A percentile compares a stretch with the other conserved stretches of the same genome.
Evolutionary conservation across 92 coral and sea anemone species (phyloP).

Genomic region (Scolanthus callimorphus): DNA sequence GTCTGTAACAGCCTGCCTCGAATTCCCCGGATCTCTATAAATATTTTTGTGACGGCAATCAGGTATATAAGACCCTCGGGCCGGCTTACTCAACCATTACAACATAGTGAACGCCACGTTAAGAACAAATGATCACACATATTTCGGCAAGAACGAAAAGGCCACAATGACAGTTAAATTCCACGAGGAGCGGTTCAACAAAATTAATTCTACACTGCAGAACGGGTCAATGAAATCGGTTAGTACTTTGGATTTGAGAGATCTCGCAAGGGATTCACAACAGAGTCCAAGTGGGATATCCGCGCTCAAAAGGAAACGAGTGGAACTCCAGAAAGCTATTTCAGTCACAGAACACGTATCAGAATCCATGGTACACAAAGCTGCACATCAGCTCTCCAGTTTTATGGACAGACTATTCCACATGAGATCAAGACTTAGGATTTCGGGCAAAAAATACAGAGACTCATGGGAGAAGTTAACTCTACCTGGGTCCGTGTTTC

Average conservation of each 20-base stretch:
- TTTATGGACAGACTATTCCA: neutral
- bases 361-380: neutral
- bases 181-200: too few relatives aligned
- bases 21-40: neutral
- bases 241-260: neutral
- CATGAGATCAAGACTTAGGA: slow-evolving; percentile 28
- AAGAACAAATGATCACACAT: too few relatives aligned
- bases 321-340: neutral
- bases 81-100: too few relatives aligned
- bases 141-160: too few relatives aligned
- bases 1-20: neutral
- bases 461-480: slow-evolving; percentile 62
- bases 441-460: slow-evolving; percentile 15
- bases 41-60: neutral
- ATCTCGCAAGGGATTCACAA: too few relatives aligned
- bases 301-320: neutral
- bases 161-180: too few relatives aligned
- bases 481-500: slow-evolving; percentile 72
- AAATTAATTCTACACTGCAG: neutral
- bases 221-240: neutral
- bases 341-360: neutral
- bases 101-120: too few relatives aligned
- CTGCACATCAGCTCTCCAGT: neutral
- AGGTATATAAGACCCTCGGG: neutral
- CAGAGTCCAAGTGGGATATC: neutral